A percentile compares a stretch with the other conserved stretches of the same genome.
Conservation (phyloP, 37 sponge, comb jelly and placozoan species). For the Spongilla lacustris region DNA sequence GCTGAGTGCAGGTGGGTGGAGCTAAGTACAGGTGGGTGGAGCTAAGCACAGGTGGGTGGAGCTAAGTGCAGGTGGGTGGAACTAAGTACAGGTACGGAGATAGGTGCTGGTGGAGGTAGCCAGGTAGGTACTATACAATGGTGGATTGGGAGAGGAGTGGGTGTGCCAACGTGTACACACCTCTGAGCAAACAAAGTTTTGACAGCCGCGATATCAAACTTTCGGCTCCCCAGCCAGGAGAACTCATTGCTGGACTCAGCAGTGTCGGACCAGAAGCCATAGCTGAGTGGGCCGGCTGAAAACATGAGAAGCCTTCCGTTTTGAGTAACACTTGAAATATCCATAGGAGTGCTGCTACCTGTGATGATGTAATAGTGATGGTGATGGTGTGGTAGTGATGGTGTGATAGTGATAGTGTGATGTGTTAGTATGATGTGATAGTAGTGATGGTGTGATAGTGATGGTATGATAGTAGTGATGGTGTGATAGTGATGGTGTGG, state of each 20-base stretch:
- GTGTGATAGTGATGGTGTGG: background rate
- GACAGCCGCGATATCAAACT: conserved; percentile 4
- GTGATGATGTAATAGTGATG: background rate
- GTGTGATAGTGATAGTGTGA: background rate
- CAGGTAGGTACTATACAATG: too few species aligned
- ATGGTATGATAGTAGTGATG: background rate
- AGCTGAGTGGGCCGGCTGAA: conserved; percentile 68
- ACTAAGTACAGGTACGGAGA: background rate
- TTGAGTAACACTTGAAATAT: conserved; percentile 66
- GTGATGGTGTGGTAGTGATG: background rate
- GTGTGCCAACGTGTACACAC: background rate
- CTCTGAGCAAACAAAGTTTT: conserved; percentile 12
- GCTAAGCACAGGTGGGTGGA: background rate
- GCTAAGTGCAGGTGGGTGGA: background rate
- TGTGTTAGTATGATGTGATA: background rate
- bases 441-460: background rate
- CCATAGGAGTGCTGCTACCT: conserved; percentile 72
- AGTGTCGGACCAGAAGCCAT: conserved; percentile 65
- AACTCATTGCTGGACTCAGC: conserved; percentile 35
- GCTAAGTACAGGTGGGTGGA: background rate
- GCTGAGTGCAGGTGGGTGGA: background rate
- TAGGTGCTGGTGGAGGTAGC: too few species aligned
- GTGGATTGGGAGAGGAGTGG: too few species aligned
- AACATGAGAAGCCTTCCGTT: conserved; percentile 61
- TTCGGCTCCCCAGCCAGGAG: conserved; percentile 13